Base-by-base conservation (phyloP, 2,888 invertebrate species). In the Oligia strigilis region DNA sequence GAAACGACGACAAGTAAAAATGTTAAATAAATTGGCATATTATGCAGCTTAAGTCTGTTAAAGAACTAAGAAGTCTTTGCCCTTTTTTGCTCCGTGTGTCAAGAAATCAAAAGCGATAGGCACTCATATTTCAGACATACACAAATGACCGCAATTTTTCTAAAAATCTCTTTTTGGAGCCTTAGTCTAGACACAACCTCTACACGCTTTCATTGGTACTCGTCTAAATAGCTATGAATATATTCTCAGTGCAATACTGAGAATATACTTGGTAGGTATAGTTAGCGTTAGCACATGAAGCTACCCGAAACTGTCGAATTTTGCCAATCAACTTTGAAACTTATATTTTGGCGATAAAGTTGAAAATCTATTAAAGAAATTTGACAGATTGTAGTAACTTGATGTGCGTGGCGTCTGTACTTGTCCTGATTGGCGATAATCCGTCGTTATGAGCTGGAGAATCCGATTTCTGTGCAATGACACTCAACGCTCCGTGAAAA, bases 341-440 rank as follows among this genome's bases (percentile, higher is more conserved):
- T 29, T 29, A 29, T 29, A 29, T 1, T 29, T 29, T 29, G 29
- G 29, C 29, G 1, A 29, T 29, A 29, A 29, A 29, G 29, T 29
- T 29, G 29, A 29, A 29, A 29, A 29, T 29, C 29, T 29, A 29
- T 29, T 29, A 1, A 29, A 29, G 0, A 29, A 29, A 29, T 1
- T 29, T 29, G 29, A 29, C 29, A 29, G 29, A 29, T 29, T 29
- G 1, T 29, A 29, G 1, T 1, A 29, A 1, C 29, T 29, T 29
- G 29, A 29, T 29, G 29, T 29, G 29, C 29, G n/a, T 29, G 29
- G 29, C 29, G 29, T 29, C 29, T 29, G 29, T 29, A 75, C 82
- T 84, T 79, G 40, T 74, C 19, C 71, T 84, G 75, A 84, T 84
- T 85, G 86, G 75, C 19, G 67, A 78, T 79, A 23, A 71, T 60